These are phyloP conservation scores for Moxostoma hubbsi DNA, from an alignment of 2,797 vertebrate genomes.

Conservation along the genomic window DNA sequence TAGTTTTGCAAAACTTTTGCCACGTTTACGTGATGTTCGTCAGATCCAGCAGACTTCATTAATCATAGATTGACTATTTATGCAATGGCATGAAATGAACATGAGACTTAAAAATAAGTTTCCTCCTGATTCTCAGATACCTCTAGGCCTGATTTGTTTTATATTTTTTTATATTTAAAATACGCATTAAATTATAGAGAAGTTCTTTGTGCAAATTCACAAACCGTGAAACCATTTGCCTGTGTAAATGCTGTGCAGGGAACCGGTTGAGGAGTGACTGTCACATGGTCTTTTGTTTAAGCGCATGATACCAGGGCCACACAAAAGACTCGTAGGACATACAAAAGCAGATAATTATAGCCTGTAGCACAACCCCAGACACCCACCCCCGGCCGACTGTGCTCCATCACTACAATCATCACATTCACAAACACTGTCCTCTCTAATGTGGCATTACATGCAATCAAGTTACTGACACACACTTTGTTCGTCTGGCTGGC, in stretches of 20 bases:
- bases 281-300: slow-evolving; percentile 35
- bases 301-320: slow-evolving; percentile 38
- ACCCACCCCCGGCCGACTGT: slow-evolving; percentile 13
- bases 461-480: slow-evolving; percentile 19
- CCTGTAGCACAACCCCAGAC: slow-evolving; percentile 31
- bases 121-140: not conserved
- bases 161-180: not conserved
- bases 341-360: slow-evolving; percentile 54
- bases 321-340: slow-evolving; percentile 42
- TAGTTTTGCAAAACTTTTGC: too few relatives aligned
- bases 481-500: slow-evolving; percentile 11
- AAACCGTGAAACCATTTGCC: slow-evolving; percentile 21
- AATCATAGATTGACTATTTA: too few relatives aligned
- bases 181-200: not conserved
- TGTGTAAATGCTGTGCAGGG: slow-evolving; percentile 35
- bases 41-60: too few relatives aligned
- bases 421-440: slow-evolving; percentile 38
- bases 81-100: too few relatives aligned
- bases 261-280: slow-evolving; percentile 38
- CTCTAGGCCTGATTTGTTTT: slow-evolving; percentile 1
- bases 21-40: too few relatives aligned
- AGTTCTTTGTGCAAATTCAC: slow-evolving; percentile 3
- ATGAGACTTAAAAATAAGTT: not conserved
- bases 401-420: slow-evolving; percentile 26
- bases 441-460: slow-evolving; percentile 51